Base-by-base conservation (phyloP, 30 jellyfish, hydroid and myxozoan genomes). In the Aurelia coerulea region DNA sequence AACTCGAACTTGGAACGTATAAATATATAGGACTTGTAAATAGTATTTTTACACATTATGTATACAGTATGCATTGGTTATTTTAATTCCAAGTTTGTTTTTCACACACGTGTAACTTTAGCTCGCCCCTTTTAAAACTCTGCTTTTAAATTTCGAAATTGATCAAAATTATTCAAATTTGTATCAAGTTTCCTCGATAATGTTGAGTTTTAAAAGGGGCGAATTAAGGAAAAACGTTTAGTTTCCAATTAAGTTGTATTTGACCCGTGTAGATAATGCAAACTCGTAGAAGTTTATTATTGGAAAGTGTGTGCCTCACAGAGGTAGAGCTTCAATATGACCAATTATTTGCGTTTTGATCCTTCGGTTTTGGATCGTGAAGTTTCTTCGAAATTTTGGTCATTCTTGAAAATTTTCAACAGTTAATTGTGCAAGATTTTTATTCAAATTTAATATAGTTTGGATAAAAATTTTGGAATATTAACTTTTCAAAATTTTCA, bases 41-140 rank as follows among this genome's bases (percentile, higher is more conserved):
- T 83, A 83, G 78, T 83, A 83, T 83, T 83, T 83, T 83, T 72
- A 83, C 92, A 59, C 83, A 68, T 51, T 70, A 81, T 81, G 90
- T 81, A 81, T 71, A 82, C 51, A 39, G 51, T 39, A 46, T 71
- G 85, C 81, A 83, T 83, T 72, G 29, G 62, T 50, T 70, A 52
- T 83, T 83, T 83, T 68, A 83, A 46, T 70, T 83, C 82, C 76
- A 76, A 14, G 92, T 83, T 83, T 79, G 33, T 41, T 60, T 77
- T 17, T 56, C 62, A 62, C 15, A 62, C 46, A 46, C 76, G 46
- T 65, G 76, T 34, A 23, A 65, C 15, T 17, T 19, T 23, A 10
- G 37, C 76, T 23, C n/a, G 76, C 53, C 76, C 37, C 46, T 65
- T 65, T 65, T 23, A 39, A 17, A 1, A 46, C 56, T 46, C 15